Conservation (phyloP, 1,140 invertebrate species). For the Glossosoma conforme region DNA sequence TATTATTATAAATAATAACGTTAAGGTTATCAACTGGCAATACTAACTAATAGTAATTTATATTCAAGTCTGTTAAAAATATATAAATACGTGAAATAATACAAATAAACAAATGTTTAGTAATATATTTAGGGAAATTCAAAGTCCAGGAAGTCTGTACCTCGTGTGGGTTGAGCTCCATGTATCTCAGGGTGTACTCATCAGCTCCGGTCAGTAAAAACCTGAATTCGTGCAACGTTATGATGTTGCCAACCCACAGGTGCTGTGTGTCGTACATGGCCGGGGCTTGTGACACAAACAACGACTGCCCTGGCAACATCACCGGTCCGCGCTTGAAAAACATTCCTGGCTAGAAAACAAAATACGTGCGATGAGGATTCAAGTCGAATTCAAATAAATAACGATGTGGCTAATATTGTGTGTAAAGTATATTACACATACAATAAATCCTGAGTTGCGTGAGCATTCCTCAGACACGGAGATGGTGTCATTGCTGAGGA, state of each 20-base stretch:
- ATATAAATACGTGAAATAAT: no score
- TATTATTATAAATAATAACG: no score
- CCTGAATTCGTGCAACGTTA: constrained; percentile 70
- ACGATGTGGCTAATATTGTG: not conserved
- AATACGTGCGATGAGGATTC: not conserved
- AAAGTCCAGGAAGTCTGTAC: no score
- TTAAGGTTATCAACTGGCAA: no score
- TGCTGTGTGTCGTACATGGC: constrained; percentile 68
- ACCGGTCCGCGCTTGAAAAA: constrained; percentile 65
- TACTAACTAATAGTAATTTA: no score
- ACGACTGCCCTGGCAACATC: constrained; percentile 68
- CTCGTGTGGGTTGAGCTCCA: constrained; percentile 75
- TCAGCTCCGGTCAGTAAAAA: constrained; percentile 78
- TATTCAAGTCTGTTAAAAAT: no score
- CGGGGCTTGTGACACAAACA: constrained; percentile 62
- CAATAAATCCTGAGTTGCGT: constrained; percentile 65
- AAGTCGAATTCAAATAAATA: not conserved
- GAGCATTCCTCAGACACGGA: constrained; percentile 70
- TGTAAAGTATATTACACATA: constrained; percentile 12
- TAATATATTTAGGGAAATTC: no score
- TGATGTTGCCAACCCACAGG: constrained; percentile 73
- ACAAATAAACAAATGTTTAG: no score
- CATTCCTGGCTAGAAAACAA: constrained; percentile 51
- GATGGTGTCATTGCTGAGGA: constrained; percentile 77
- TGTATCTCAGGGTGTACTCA: constrained; percentile 79